Evolutionary conservation across 2,888 invertebrate species (phyloP).

Genomic region (Sphinx pinastri): DNA sequence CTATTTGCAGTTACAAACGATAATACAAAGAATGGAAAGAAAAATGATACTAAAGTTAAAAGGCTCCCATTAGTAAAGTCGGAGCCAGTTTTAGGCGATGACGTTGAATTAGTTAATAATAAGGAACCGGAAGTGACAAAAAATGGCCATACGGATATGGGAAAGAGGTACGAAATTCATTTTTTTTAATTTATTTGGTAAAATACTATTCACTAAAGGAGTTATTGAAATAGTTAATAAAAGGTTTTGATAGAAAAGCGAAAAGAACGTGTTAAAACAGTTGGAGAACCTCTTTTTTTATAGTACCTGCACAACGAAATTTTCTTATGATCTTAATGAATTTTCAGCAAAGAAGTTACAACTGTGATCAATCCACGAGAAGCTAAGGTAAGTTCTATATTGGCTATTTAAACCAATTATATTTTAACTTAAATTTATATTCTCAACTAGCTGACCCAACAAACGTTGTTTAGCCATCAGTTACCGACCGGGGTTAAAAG

Average conservation of each 20-base stretch:
- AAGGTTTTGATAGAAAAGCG: too few species aligned
- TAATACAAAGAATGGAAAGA: background rate
- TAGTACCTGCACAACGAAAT: too few species aligned
- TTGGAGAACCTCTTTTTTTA: too few species aligned
- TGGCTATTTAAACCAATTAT: background rate
- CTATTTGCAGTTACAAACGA: conserved; percentile 34
- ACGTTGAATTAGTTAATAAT: conserved; percentile 28
- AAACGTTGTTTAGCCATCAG: too few species aligned
- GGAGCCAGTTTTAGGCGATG: conserved; percentile 37
- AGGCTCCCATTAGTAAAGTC: conserved; percentile 39
- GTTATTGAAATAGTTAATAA: too few species aligned
- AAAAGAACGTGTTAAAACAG: too few species aligned
- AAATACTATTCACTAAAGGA: background rate
- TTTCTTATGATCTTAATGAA: too few species aligned
- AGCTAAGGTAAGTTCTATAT: background rate
- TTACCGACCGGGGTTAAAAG: too few species aligned
- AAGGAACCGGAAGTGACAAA: conserved; percentile 2
- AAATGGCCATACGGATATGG: background rate
- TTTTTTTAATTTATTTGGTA: background rate
- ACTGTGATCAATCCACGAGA: background rate
- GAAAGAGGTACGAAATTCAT: background rate
- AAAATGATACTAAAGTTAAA: conserved; percentile 19
- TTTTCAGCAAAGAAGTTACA: conserved; percentile 1
- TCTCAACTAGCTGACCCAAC: too few species aligned
- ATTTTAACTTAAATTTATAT: too few species aligned